phyloP scores from a whole-genome alignment of 2,888 invertebrate species.

The Microchrysa polita region DNA sequence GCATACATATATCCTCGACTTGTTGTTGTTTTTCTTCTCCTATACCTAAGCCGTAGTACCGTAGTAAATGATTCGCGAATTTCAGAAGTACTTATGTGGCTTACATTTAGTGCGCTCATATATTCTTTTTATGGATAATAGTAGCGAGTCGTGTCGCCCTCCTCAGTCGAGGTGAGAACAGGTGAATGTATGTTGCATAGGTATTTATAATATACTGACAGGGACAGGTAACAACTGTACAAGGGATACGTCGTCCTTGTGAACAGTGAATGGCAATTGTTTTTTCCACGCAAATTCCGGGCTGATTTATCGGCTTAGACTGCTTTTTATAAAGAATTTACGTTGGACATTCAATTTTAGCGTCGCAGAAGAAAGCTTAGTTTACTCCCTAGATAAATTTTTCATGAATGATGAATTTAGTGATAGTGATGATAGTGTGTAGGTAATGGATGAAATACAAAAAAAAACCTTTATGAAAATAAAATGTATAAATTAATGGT shows the following conservation, averaged over 20 bases:
- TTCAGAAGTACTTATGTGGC: constrained; percentile 34
- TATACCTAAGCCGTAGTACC: not conserved
- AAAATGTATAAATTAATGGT: too few species aligned
- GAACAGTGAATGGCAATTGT: not conserved
- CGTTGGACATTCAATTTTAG: too few species aligned
- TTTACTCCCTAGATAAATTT: too few species aligned
- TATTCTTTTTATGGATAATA: constrained; percentile 29
- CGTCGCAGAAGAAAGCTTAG: too few species aligned
- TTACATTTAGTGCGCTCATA: constrained; percentile 19
- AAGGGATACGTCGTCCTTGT: not conserved
- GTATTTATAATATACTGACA: not conserved
- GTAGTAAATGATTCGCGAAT: constrained; percentile 36
- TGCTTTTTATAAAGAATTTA: not conserved
- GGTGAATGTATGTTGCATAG: not conserved
- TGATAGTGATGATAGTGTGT: too few species aligned
- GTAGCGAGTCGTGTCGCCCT: not conserved
- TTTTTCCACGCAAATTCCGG: constrained; percentile 4
- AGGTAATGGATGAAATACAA: too few species aligned
- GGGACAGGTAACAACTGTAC: not conserved
- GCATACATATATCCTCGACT: too few species aligned
- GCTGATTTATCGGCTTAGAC: constrained; percentile 21
- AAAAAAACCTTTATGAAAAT: too few species aligned
- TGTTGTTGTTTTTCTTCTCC: too few species aligned
- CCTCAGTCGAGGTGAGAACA: not conserved
- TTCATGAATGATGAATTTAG: too few species aligned